Evolutionary conservation across 2,888 invertebrate genomes (phyloP).

Genomic region (Trisateles emortualis): DNA sequence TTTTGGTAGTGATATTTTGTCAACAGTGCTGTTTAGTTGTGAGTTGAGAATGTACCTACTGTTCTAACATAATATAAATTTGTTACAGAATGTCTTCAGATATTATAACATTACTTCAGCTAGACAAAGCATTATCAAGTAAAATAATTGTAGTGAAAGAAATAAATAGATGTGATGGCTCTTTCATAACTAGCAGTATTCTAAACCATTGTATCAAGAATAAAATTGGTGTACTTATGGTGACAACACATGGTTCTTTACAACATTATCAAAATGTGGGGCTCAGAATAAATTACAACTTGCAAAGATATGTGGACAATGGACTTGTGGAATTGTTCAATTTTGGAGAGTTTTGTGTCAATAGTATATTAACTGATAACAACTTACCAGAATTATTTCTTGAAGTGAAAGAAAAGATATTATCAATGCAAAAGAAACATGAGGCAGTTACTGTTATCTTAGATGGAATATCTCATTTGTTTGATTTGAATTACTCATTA

Average conservation of each 20-base stretch:
- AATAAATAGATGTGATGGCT: conserved; percentile 90
- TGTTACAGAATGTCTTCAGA: conserved; percentile 88
- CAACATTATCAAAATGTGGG: conserved; percentile 92
- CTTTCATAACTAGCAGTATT: conserved; percentile 90
- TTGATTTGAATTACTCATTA: conserved; percentile 88
- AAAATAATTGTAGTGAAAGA: conserved; percentile 90
- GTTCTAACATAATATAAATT: conserved; percentile 8
- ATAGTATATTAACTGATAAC: conserved; percentile 52
- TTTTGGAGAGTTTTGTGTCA: conserved; percentile 62
- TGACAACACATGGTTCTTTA: conserved; percentile 90
- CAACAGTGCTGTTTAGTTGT: conserved; percentile 7
- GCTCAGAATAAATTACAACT: conserved; percentile 91
- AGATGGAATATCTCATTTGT: conserved; percentile 91
- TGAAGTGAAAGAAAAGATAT: conserved; percentile 72
- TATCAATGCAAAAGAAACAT: conserved; percentile 64
- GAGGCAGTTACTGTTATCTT: conserved; percentile 87
- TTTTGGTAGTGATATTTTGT: neutral
- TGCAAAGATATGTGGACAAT: conserved; percentile 79
- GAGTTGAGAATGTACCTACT: neutral
- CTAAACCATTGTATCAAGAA: conserved; percentile 88
- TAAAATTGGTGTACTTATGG: conserved; percentile 87
- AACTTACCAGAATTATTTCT: conserved; percentile 73
- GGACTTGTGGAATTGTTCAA: conserved; percentile 68
- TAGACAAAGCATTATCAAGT: conserved; percentile 86
- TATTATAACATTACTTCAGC: conserved; percentile 88